These are phyloP conservation scores for Adoxophyes honmai DNA, from an alignment of 1,140 invertebrate genomes.

Conservation along the genomic window DNA sequence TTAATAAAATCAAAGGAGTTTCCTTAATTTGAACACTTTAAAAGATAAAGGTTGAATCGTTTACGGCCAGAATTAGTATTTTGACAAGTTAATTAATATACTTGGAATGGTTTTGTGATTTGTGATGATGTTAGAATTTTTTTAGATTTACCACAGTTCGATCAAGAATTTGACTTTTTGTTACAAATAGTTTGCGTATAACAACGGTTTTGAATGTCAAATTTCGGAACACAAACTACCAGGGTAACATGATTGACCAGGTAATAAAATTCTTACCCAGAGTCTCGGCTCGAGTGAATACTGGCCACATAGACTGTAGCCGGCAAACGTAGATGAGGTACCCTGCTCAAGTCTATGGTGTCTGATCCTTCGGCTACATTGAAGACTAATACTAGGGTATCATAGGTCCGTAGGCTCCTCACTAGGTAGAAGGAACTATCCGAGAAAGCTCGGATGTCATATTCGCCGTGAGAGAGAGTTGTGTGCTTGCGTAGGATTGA, in stretches of 20 bases:
- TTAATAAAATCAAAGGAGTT: conserved; percentile 15
- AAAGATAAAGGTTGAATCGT: not conserved
- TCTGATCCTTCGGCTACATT: conserved; percentile 54
- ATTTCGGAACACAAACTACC: not conserved
- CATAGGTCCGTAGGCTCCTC: conserved; percentile 41
- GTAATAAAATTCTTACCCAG: conserved; percentile 44
- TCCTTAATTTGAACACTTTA: conserved; percentile 1
- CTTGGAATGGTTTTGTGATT: too few relatives aligned
- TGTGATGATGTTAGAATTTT: too few relatives aligned
- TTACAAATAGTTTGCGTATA: too few relatives aligned
- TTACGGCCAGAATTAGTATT: not conserved
- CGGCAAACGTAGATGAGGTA: conserved; percentile 42
- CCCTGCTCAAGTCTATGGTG: conserved; percentile 34
- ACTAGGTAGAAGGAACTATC: conserved; percentile 45
- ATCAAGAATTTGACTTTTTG: too few relatives aligned
- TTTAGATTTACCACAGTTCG: too few relatives aligned
- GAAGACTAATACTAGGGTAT: conserved; percentile 58
- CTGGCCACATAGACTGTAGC: conserved; percentile 55
- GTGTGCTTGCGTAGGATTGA: conserved; percentile 45
- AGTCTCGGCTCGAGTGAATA: conserved; percentile 41
- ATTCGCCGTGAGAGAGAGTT: conserved; percentile 56
- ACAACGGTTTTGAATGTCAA: too few relatives aligned
- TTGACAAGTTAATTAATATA: not conserved
- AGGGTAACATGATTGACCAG: not conserved
- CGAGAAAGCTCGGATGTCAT: conserved; percentile 52